Evolutionary conservation across 2,113 vertebrate species (phyloP).

Genomic region (Anolis carolinensis): DNA sequence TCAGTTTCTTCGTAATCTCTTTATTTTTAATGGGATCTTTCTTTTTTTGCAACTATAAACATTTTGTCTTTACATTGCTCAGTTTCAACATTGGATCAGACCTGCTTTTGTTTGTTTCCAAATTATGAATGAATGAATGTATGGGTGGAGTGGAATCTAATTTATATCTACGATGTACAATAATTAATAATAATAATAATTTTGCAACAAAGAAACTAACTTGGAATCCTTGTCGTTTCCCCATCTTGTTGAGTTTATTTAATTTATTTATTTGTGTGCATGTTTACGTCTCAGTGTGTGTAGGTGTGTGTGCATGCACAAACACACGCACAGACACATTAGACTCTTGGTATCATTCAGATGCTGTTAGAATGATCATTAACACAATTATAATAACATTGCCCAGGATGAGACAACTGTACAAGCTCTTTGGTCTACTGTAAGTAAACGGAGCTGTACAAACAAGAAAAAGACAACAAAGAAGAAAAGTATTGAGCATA

Average conservation of each 20-base stretch:
- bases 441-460: conserved; percentile 43
- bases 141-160: conserved; percentile 61
- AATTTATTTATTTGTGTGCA: conserved; percentile 80
- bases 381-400: conserved; percentile 67
- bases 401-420: conserved; percentile 67
- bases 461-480: conserved; percentile 41
- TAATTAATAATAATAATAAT: conserved; percentile 70
- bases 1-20: conserved; percentile 47
- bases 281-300: conserved; percentile 63
- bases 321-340: not conserved
- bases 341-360: not conserved
- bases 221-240: conserved; percentile 57
- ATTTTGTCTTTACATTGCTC: conserved; percentile 57
- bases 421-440: conserved; percentile 47
- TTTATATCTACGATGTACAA: conserved; percentile 82
- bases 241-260: conserved; percentile 74
- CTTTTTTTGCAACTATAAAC: conserved; percentile 65
- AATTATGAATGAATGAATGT: conserved; percentile 62
- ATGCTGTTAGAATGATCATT: conserved; percentile 53
- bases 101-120: conserved; percentile 73
- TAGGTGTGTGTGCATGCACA: conserved; percentile 37
- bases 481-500: conserved; percentile 7
- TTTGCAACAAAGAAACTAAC: conserved; percentile 52
- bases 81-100: conserved; percentile 45
- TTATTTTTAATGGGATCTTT: conserved; percentile 47